A percentile compares a stretch with the other conserved stretches of the same genome.
phyloP scores from a whole-genome alignment of 2,113 vertebrate genomes.

The Xyrauchen texanus region DNA sequence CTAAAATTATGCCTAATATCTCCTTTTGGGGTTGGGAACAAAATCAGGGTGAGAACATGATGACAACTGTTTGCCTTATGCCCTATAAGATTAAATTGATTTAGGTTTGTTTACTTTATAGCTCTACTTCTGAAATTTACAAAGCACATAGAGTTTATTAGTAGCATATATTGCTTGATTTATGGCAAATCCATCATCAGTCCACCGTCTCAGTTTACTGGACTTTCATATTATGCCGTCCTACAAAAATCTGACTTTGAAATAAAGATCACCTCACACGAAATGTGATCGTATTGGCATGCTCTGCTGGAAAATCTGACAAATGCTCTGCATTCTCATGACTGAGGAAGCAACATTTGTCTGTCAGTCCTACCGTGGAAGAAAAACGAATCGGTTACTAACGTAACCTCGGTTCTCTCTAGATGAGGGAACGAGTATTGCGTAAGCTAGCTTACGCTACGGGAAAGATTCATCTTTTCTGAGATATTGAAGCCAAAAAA shows the following conservation, averaged over 20 bases:
- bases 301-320: constrained; percentile 32
- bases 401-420: too few relatives aligned
- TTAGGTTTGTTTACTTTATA: background rate
- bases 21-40: too few relatives aligned
- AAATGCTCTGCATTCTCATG: constrained; percentile 9
- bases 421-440: too few relatives aligned
- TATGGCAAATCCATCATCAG: constrained; percentile 16
- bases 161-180: constrained; percentile 14
- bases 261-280: constrained; percentile 26
- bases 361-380: constrained; percentile 14
- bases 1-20: too few relatives aligned
- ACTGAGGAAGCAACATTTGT: constrained; percentile 17
- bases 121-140: constrained; percentile 20
- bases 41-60: too few relatives aligned
- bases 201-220: constrained; percentile 27
- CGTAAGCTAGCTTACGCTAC: too few relatives aligned
- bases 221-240: background rate
- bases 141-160: background rate
- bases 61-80: too few relatives aligned
- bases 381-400: too few relatives aligned
- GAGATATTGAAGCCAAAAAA: too few relatives aligned
- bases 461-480: too few relatives aligned
- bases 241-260: constrained; percentile 35
- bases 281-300: constrained; percentile 21
- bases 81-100: too few relatives aligned